A percentile compares a stretch with the other conserved stretches of the same genome.
phyloP scores from a whole-genome alignment of 2,888 invertebrate genomes.

The Sesamia inferens region DNA sequence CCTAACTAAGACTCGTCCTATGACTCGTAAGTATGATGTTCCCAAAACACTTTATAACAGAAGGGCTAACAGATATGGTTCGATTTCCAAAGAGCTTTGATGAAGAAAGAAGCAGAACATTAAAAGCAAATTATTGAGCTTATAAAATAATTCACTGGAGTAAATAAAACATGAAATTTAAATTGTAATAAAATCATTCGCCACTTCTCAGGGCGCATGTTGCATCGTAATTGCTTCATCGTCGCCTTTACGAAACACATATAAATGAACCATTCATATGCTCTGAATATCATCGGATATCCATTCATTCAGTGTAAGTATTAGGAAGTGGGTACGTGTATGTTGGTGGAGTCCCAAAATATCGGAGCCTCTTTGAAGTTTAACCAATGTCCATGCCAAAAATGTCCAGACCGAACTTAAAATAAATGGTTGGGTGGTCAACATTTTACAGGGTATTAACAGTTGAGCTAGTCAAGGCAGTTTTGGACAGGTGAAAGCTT shows the following conservation, averaged over 20 bases:
- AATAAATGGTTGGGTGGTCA: conserved; percentile 12
- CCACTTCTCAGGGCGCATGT: conserved; percentile 71
- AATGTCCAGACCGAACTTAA: conserved; percentile 20
- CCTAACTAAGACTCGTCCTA: too few species aligned
- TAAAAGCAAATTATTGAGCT: conserved; percentile 62
- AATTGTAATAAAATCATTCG: conserved; percentile 72
- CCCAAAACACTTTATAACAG: conserved; percentile 28
- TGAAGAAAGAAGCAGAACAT: conserved; percentile 40
- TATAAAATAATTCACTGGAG: conserved; percentile 68
- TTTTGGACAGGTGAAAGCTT: conserved; percentile 72
- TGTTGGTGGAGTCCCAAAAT: conserved; percentile 37
- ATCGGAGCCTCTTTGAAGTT: conserved; percentile 51
- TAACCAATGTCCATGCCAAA: conserved; percentile 43
- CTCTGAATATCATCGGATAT: conserved; percentile 64
- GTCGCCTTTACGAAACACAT: conserved; percentile 71
- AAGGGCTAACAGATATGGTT: conserved; percentile 13
- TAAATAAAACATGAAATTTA: conserved; percentile 73
- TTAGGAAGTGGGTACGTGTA: conserved; percentile 37
- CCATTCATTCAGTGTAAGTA: conserved; percentile 60
- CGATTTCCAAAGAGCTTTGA: conserved; percentile 18
- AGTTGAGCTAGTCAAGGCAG: conserved; percentile 50
- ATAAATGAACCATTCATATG: conserved; percentile 64
- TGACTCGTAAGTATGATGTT: conserved; percentile 3
- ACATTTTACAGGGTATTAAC: conserved; percentile 31
- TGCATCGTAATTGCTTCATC: conserved; percentile 81